Evolutionary conservation across 2,113 vertebrate genomes (phyloP).

Genomic region (Felis chaus): DNA sequence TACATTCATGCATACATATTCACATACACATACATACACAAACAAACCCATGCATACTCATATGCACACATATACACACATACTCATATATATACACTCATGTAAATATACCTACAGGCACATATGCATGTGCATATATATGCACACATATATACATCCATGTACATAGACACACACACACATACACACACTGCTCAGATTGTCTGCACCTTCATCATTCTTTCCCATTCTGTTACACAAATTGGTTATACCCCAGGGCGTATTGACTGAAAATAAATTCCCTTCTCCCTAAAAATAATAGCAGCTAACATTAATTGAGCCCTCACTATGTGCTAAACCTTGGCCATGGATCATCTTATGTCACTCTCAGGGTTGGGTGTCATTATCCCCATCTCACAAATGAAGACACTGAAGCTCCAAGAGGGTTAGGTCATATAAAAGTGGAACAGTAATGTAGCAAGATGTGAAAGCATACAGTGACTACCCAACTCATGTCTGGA

Average conservation of each 20-base stretch:
- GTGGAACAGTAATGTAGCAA: not conserved
- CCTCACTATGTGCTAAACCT: not conserved
- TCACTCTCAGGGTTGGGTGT: not conserved
- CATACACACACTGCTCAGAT: not conserved
- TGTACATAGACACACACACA: not conserved
- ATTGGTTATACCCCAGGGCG: not conserved
- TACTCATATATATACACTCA: too few species aligned
- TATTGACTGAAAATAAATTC: not conserved
- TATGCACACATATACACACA: not conserved
- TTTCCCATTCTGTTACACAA: not conserved
- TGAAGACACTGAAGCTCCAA: not conserved
- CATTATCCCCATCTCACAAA: not conserved
- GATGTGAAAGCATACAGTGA: not conserved
- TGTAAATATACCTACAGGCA: too few species aligned
- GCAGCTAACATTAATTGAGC: not conserved
- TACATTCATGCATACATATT: not conserved
- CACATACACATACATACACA: not conserved
- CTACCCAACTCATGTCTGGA: not conserved
- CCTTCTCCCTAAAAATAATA: not conserved
- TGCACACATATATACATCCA: not conserved
- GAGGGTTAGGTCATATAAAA: not conserved
- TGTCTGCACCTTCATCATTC: not conserved
- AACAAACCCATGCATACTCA: not conserved
- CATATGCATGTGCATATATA: accelerated
- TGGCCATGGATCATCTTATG: not conserved